Base-by-base conservation (phyloP, 2,113 vertebrate species). In the Saccopteryx bilineata region DNA sequence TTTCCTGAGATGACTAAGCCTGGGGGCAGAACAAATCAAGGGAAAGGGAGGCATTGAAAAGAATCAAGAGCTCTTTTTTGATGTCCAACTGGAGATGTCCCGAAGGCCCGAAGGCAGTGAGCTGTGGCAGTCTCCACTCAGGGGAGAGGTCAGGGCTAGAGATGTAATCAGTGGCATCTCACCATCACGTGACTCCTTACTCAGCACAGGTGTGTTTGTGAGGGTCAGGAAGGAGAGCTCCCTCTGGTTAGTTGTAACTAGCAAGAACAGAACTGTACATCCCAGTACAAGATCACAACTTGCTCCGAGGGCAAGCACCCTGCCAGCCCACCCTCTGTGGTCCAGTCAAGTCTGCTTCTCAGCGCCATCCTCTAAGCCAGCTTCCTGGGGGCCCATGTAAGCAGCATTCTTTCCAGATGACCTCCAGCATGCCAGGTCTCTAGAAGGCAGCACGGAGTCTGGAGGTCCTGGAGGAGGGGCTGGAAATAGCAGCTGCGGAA, bases 401-500 rank as follows among this genome's bases (percentile, higher is more conserved):
- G 56, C 71, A 66, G 15, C 52, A 26, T 86, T 76, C 72, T 80
- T 96, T 92, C 66, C 33, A 58, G 94, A 90, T 92, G 71, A 89
- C 68, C 66, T 66, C n/a, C 17, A 21, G 23, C 19, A 86, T 17
- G n/a, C 72, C 50, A 68, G 60, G 54, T 24, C 48, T 82, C 81
- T 4, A 2, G 39, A 78, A 86, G 69, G 50, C 58, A 68, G 31
- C 39, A 39, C n/a, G 15, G 28, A 86, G 71, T 31, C n/a, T 46
- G 54, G 46, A 63, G 76, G 69, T 21, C 33, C 52, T 14, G 60
- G 23, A 72, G 9, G 19, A 91, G 72, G 81, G 75, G 66, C 0
- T 58, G 72, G 74, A 91, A 87, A 82, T 33, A 91, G 82, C 23
- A n/a, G 28, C 50, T 3, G 1, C 24, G n/a, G 39, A 79, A 71